Conservation (phyloP, 2,113 vertebrate genomes). For the Syrmaticus mikado region DNA sequence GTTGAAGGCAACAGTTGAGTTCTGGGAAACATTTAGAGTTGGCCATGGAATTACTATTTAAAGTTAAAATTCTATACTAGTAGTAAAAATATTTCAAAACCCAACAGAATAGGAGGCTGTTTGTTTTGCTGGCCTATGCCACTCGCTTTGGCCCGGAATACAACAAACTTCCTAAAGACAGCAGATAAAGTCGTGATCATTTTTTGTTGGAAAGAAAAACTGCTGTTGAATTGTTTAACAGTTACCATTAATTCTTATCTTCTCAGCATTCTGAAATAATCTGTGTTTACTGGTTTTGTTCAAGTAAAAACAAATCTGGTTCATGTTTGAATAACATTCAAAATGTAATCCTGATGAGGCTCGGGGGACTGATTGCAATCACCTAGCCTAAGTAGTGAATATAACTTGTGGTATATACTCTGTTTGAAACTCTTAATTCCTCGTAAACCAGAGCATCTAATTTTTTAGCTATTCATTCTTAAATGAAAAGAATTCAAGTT, state of each 20-base stretch:
- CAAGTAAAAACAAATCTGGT: neutral
- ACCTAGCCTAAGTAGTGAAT: neutral
- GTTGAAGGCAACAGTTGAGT: neutral
- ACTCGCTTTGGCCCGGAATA: neutral
- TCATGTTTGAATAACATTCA: accelerated
- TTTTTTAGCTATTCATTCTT: neutral
- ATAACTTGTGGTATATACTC: neutral
- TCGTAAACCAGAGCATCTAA: neutral
- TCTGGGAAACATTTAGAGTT: neutral
- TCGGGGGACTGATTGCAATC: neutral
- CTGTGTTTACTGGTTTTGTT: neutral
- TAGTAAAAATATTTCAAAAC: neutral
- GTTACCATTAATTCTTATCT: neutral
- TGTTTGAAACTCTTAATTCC: neutral
- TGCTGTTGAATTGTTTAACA: neutral
- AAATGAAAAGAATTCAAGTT: neutral
- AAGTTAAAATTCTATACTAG: neutral
- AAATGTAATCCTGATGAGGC: neutral
- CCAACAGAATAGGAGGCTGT: neutral
- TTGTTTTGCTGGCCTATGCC: neutral
- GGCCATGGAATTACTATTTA: neutral
- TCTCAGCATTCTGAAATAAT: neutral
- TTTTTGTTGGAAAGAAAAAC: neutral
- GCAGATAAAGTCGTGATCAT: neutral
- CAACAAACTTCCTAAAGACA: neutral